These are phyloP conservation scores for Agraylea sexmaculata DNA, from an alignment of 1,140 invertebrate species.

Conservation along the genomic window DNA sequence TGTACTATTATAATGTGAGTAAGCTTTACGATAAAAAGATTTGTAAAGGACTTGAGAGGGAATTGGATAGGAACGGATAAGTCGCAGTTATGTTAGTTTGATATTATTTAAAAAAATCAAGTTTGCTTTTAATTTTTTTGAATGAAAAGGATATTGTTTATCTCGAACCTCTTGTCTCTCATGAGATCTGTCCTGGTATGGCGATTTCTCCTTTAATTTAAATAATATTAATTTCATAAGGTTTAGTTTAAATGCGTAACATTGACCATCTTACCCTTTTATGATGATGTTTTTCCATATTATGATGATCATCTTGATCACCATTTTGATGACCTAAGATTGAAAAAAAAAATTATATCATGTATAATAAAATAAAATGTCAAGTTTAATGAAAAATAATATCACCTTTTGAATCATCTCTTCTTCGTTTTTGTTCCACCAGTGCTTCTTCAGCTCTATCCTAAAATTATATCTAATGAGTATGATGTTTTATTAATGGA, in stretches of 20 bases:
- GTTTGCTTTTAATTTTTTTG: too few species aligned
- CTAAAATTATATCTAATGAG: conserved; percentile 28
- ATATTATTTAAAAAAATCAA: too few species aligned
- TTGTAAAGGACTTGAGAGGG: too few species aligned
- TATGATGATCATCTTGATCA: conserved; percentile 39
- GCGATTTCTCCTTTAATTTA: conserved; percentile 55
- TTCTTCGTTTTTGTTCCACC: conserved; percentile 57
- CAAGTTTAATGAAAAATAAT: conserved; percentile 16
- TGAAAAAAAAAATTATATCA: conserved; percentile 6
- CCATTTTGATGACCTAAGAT: conserved; percentile 34
- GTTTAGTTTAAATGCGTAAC: not conserved
- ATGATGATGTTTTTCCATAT: conserved; percentile 39
- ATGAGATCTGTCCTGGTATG: conserved; percentile 54
- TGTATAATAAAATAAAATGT: not conserved
- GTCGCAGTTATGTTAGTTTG: too few species aligned
- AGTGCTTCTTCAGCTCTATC: conserved; percentile 56
- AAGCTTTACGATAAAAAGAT: too few species aligned
- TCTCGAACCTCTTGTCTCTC: conserved; percentile 54
- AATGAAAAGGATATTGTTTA: conserved; percentile 70
- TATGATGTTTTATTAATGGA: conserved; percentile 8
- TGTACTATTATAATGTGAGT: too few species aligned
- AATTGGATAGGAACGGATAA: too few species aligned
- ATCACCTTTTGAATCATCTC: conserved; percentile 63
- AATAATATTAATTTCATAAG: conserved; percentile 7
- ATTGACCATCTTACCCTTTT: conserved; percentile 30